A percentile compares a stretch with the other conserved stretches of the same genome.
phyloP scores from a whole-genome alignment of 1,140 invertebrate species.

The Drosophila sproati region DNA sequence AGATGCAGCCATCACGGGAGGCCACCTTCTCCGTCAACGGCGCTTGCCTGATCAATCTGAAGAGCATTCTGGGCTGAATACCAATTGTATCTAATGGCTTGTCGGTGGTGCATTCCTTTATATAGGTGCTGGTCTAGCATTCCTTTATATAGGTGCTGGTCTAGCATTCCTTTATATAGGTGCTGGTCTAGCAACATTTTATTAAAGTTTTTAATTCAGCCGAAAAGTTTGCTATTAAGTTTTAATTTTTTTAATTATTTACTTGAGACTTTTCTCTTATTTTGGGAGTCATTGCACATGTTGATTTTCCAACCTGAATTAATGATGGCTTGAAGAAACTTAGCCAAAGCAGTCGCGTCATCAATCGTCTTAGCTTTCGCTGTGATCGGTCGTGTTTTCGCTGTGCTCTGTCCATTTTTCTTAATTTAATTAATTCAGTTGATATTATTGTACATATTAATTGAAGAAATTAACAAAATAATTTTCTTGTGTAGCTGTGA shows the following conservation, averaged over 20 bases:
- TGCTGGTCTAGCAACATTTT: constrained; percentile 1
- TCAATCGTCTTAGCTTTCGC: too few species aligned
- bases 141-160: too few species aligned
- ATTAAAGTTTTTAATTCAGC: constrained; percentile 38
- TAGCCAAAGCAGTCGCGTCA: constrained; percentile 18
- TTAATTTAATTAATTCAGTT: too few species aligned
- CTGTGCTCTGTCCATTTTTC: too few species aligned
- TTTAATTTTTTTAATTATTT: too few species aligned
- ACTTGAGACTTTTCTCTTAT: constrained; percentile 43
- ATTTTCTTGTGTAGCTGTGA: too few species aligned
- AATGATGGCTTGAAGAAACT: neutral
- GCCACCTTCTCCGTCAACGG: constrained; percentile 49
- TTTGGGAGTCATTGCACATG: constrained; percentile 31
- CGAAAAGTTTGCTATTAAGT: constrained; percentile 9
- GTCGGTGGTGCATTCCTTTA: too few species aligned
- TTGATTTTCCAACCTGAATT: constrained; percentile 12
- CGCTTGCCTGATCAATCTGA: constrained; percentile 56
- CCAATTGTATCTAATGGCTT: too few species aligned
- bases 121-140: too few species aligned
- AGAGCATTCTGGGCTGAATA: constrained; percentile 14
- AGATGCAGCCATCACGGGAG: constrained; percentile 64
- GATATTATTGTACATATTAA: too few species aligned
- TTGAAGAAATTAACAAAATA: too few species aligned
- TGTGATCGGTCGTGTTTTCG: too few species aligned
- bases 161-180: constrained; percentile 42